Evolutionary conservation across 2,797 vertebrate genomes (phyloP).

Genomic region (Siniperca obscura): DNA sequence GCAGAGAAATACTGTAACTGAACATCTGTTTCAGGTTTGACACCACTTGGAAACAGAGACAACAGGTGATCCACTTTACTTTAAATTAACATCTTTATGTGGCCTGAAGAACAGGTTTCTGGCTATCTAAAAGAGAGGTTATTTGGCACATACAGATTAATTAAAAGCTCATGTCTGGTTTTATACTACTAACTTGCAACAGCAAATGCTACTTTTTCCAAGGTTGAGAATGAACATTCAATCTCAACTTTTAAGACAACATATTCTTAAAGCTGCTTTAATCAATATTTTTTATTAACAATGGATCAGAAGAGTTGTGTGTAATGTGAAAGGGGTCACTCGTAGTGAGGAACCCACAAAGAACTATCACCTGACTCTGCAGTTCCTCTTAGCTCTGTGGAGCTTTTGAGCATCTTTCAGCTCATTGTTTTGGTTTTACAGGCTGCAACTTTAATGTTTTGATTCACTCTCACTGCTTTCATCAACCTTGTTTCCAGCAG

Average conservation of each 20-base stretch:
- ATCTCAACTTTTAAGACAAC: neutral
- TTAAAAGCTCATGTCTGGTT: conserved; percentile 14
- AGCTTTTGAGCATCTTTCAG: neutral
- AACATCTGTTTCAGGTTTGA: conserved; percentile 69
- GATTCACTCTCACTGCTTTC: too few relatives aligned
- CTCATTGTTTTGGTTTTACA: neutral
- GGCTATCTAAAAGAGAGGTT: neutral
- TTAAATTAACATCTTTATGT: conserved; percentile 16
- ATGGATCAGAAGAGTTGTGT: neutral
- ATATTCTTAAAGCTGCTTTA: neutral
- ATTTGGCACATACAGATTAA: conserved; percentile 20
- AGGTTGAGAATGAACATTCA: neutral
- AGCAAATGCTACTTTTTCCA: neutral
- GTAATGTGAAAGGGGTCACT: too few relatives aligned
- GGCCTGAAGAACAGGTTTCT: conserved; percentile 12
- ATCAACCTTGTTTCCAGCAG: too few relatives aligned
- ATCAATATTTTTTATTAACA: neutral
- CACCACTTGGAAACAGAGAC: conserved; percentile 22
- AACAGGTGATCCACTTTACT: conserved; percentile 36
- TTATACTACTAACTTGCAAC: neutral
- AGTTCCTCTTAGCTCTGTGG: neutral
- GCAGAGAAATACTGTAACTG: conserved; percentile 32
- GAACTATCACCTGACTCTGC: neutral
- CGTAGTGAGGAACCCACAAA: neutral
- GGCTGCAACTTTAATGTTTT: neutral